Conservation (phyloP, 2,113 vertebrate species). For the western clawed frog (Xenopus tropicalis) region UCB_Xtro_10.0 CM004443.2:164276501-164277000, state of each 20-base stretch:
- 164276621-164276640: conserved; percentile 25
- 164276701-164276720: conserved; percentile 2
- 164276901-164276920: no score
- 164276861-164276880: no score
- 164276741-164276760: neutral
- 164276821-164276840: no score
- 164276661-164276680: conserved; percentile 11
- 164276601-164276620: conserved; percentile 29
- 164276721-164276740: conserved; percentile 12
- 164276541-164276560: conserved; percentile 21
- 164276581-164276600: conserved; percentile 24
- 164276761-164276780: neutral
- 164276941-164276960: no score
- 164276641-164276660: conserved; percentile 28
- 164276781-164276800: neutral
- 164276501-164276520: conserved; percentile 16
- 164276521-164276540: conserved; percentile 6
- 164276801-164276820: no score
- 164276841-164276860: no score
- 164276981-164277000: no score
- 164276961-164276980: no score
- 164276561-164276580: conserved; percentile 34
- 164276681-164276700: conserved; percentile 26
- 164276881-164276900: no score
- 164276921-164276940: no score